These are phyloP conservation scores for Macrosteles quadrilineatus DNA, from an alignment of 1,140 invertebrate species.

Conservation along the genomic window DNA sequence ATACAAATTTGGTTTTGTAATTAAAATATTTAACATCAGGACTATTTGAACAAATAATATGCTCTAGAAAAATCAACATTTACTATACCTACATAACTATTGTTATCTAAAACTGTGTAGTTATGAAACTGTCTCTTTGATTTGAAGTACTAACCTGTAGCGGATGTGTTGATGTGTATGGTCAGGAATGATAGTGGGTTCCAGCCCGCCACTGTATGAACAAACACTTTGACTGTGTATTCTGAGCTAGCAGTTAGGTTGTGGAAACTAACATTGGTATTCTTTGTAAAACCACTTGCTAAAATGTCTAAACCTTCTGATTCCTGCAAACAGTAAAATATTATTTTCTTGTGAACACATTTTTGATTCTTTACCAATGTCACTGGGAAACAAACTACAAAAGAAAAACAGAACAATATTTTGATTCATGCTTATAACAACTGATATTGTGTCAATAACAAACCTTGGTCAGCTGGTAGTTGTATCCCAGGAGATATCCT, in stretches of 20 bases:
- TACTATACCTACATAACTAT: too few species aligned
- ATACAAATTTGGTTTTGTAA: too few species aligned
- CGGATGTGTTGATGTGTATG: slow-evolving; percentile 4
- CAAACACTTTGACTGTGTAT: not conserved
- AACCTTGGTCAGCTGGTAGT: slow-evolving; percentile 8
- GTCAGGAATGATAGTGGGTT: not conserved
- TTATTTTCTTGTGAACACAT: too few species aligned
- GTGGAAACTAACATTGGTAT: not conserved
- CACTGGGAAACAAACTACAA: not conserved
- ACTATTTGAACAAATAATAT: too few species aligned
- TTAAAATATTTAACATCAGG: too few species aligned
- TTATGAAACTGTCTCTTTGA: too few species aligned
- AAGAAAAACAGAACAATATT: not conserved
- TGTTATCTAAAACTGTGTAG: too few species aligned
- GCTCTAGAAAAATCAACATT: too few species aligned
- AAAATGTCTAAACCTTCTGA: not conserved
- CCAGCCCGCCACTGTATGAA: not conserved
- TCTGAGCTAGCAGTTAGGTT: not conserved
- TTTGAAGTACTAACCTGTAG: slow-evolving; percentile 17
- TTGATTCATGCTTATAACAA: not conserved
- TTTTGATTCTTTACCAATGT: not conserved
- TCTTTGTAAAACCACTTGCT: slow-evolving; percentile 7
- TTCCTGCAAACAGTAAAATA: too few species aligned
- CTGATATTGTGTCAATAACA: not conserved
- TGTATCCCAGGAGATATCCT: not conserved